Evolutionary conservation across 2,797 vertebrate species (phyloP), one percentile per base, ranked within the genome.

Genomic region (Labeo calbasu): DNA sequence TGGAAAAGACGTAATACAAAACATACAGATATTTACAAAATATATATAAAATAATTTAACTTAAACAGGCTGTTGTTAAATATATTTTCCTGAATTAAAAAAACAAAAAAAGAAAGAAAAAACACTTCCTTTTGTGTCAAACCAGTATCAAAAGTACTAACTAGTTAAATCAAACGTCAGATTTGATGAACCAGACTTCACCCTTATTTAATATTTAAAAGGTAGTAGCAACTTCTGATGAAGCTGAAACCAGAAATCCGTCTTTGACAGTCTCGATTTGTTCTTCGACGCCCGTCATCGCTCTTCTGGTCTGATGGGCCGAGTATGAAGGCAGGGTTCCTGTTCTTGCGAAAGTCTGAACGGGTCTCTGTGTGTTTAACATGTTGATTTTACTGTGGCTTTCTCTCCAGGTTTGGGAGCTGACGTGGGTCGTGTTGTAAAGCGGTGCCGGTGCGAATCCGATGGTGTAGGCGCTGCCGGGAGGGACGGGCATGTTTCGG

Each of bases 161-260:
- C 25, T 28, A 15, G 15, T 63, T 13, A 15, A 13, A 13, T 17
- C 28, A 32, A 65, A 65, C 8, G 9, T 17, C 61, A 65, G 61
- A 32, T 65, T 28, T 7, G 14, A 65, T 17, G 25, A 28, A 63
- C 59, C 25, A 28, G 25, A 28, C 21, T n/a, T 3, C n/a, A 57
- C 61, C 28, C 25, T 32, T 17, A 14, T 63, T 14, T 63, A 25
- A n/a, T 15, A 2, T 25, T 92, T 92, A 95, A 92, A 97, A 96
- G 3, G 92, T 94, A 72, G 94, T 94, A 78, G 92, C 94, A 70
- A 92, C 94, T 91, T 97, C 94, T 63, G 90, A 91, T 32, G 88
- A 79, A 12, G 89, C 92, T 55, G 92, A 77, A 23, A 91, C 83
- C 14, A 91, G 93, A 83, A 90, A 65, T 14, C 89, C 89, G 82